These are phyloP conservation scores for Bufo bufo DNA, from an alignment of 2,113 vertebrate genomes.

Conservation along the genomic window DNA sequence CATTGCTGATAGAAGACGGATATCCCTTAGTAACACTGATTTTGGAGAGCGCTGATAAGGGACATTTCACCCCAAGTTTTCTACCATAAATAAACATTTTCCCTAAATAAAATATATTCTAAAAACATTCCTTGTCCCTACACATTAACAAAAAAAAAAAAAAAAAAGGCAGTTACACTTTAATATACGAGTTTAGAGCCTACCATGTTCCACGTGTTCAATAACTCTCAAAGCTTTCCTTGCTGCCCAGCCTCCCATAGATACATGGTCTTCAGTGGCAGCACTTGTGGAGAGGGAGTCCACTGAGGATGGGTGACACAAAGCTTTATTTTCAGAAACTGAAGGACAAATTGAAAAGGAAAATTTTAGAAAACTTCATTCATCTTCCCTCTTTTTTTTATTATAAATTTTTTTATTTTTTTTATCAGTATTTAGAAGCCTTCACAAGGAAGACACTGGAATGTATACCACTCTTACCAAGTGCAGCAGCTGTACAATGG, in stretches of 20 bases:
- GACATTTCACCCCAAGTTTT: too few relatives aligned
- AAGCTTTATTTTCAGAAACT: slow-evolving; percentile 97
- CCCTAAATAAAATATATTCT: too few relatives aligned
- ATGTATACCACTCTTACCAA: slow-evolving; percentile 74
- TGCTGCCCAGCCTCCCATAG: slow-evolving; percentile 99
- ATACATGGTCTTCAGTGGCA: slow-evolving; percentile 95
- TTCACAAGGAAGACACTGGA: background rate
- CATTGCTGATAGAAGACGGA: too few relatives aligned
- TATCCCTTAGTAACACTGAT: too few relatives aligned
- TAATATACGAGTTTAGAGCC: background rate
- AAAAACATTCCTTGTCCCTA: too few relatives aligned
- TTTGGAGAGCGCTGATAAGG: too few relatives aligned
- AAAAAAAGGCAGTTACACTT: too few relatives aligned
- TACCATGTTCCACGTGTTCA: slow-evolving; percentile 96
- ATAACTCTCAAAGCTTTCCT: slow-evolving; percentile 92
- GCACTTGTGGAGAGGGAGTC: slow-evolving; percentile 98
- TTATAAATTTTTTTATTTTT: background rate
- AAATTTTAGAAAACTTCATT: background rate
- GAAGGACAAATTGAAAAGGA: slow-evolving; percentile 55
- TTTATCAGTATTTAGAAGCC: background rate
- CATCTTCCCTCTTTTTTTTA: too few relatives aligned
- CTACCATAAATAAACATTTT: too few relatives aligned
- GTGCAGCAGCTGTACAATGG: slow-evolving; percentile 93
- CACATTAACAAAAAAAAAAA: too few relatives aligned
- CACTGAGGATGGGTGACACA: slow-evolving; percentile 97